phyloP scores from a whole-genome alignment of 2,888 invertebrate species.

The Drosophila anomalata region DNA sequence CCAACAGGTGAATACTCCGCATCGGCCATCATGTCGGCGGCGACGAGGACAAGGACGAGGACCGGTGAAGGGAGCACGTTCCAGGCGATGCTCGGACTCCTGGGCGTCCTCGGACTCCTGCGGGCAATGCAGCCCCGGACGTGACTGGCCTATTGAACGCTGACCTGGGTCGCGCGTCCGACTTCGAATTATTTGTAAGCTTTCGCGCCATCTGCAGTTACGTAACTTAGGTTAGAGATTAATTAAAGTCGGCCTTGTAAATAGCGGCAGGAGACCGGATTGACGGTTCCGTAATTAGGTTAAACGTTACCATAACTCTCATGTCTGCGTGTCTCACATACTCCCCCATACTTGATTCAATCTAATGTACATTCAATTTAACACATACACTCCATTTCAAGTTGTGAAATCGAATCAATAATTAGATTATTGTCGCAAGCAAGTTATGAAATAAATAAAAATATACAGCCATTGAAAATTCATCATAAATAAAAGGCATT shows the following conservation, averaged over 20 bases:
- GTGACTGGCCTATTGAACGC: slow-evolving; percentile 71
- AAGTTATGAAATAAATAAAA: slow-evolving; percentile 45
- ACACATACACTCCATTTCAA: slow-evolving; percentile 52
- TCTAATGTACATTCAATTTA: slow-evolving; percentile 37
- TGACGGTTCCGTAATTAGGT: slow-evolving; percentile 69
- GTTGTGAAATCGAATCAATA: slow-evolving; percentile 82
- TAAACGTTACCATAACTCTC: slow-evolving; percentile 53
- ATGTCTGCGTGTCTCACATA: slow-evolving; percentile 44
- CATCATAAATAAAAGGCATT: slow-evolving; percentile 48
- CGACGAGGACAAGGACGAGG: slow-evolving; percentile 39
- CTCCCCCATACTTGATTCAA: slow-evolving; percentile 27
- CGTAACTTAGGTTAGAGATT: slow-evolving; percentile 77
- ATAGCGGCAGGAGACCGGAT: slow-evolving; percentile 45
- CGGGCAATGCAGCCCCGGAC: slow-evolving; percentile 44
- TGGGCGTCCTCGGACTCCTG: slow-evolving; percentile 40
- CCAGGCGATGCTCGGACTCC: slow-evolving; percentile 60
- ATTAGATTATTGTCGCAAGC: slow-evolving; percentile 70
- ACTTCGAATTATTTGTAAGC: slow-evolving; percentile 77
- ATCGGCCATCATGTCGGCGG: slow-evolving; percentile 83
- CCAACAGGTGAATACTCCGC: slow-evolving; percentile 84
- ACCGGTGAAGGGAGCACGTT: slow-evolving; percentile 48
- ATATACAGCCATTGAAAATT: slow-evolving; percentile 54
- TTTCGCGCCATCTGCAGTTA: slow-evolving; percentile 74
- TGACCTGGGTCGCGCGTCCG: slow-evolving; percentile 33
- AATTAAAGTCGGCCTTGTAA: slow-evolving; percentile 74